Base-by-base conservation (phyloP, 2,113 vertebrate species). In the Pycnonotus jocosus region DNA sequence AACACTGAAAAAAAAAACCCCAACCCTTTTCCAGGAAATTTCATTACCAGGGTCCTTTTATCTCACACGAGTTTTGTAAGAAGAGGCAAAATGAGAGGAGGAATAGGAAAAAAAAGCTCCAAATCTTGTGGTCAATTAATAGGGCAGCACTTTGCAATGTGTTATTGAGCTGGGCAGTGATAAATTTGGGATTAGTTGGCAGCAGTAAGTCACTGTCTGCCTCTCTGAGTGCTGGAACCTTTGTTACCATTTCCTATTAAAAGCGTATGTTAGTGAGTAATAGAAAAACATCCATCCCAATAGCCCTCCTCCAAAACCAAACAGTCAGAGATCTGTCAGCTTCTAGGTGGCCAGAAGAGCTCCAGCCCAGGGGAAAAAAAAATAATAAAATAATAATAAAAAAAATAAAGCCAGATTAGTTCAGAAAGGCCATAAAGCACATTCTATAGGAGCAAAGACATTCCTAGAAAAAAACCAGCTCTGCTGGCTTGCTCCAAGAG, bases 211-310 rank as follows among this genome's bases (percentile, higher is more conserved):
- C 65, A 58, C 65, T 79, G 86, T 50, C 83, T 12, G 21, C 72
- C 60, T 86, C 74, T 81, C 14, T 8, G 54, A 85, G n/a, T 21
- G 40, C 42, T 87, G 91, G 42, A 80, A 90, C 78, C 33, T 85
- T 73, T 94, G 71, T 58, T 93, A n/a, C 62, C n/a, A 23, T 60
- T 85, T 72, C 81, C 78, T 95, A 89, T 88, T 95, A 94, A 95
- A 97, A 97, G 62, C 95, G 92, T 47, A 58, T 86, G 79, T 74
- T 37, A 33, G 61, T 86, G 82, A 88, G 50, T 51, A 86, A 93
- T 60, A 74, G 11, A 27, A 83, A 96, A 77, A 35, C 66, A 86
- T 81, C n/a, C 54, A 51, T 73, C 86, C 73, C 45, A 70, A 64
- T 24, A 61, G 73, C 25, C 51, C 9, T 93, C 48, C 90, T 83